Percentiles rank a stretch among this genome's conserved stretches.
These are phyloP conservation scores for Peromyscus californicus DNA, from an alignment of 2,113 vertebrate species.

Conservation along the genomic window DNA sequence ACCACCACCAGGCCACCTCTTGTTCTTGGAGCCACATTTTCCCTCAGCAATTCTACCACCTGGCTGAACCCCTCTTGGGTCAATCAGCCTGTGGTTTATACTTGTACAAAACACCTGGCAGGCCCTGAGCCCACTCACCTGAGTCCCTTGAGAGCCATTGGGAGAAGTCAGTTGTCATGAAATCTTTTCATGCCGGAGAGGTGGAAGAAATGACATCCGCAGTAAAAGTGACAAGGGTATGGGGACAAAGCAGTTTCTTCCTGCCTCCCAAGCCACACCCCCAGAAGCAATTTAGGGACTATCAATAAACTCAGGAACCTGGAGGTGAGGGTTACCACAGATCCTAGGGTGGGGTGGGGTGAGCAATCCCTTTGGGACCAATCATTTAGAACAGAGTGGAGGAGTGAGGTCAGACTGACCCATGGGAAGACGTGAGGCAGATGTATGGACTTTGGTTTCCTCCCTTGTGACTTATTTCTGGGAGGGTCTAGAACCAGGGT, in stretches of 20 bases:
- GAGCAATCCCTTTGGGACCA: not conserved
- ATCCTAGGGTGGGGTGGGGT: not conserved
- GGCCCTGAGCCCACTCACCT: constrained; percentile 60
- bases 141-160: constrained; percentile 54
- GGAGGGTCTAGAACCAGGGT: too few species aligned
- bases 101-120: not conserved
- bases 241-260: not conserved
- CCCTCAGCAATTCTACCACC: not conserved
- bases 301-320: too few species aligned
- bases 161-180: not conserved
- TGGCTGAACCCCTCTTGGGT: not conserved
- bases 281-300: not conserved
- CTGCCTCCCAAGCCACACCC: constrained; percentile 24
- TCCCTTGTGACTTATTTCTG: not conserved
- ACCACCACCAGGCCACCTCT: not conserved
- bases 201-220: not conserved
- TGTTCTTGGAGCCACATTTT: not conserved
- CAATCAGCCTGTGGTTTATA: not conserved
- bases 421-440: not conserved
- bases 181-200: not conserved
- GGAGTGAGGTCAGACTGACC: not conserved
- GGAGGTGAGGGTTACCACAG: not conserved
- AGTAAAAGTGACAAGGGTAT: not conserved
- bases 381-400: not conserved
- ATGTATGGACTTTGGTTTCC: not conserved